Evolutionary conservation across 2,888 invertebrate species (phyloP).

Genomic region (Aleiodes testaceus): DNA sequence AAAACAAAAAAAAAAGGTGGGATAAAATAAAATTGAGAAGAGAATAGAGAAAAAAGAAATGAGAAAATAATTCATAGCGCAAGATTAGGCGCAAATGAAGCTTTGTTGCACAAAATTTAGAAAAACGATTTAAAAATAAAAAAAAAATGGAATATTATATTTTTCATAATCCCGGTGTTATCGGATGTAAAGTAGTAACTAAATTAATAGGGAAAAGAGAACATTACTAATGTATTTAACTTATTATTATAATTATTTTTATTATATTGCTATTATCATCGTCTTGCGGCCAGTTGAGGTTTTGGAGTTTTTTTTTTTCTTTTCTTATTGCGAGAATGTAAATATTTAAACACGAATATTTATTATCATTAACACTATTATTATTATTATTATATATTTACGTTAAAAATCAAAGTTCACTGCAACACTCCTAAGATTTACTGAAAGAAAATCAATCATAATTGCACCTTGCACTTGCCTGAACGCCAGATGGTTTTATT

Average conservation of each 20-base stretch:
- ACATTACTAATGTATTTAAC: slow-evolving; percentile 65
- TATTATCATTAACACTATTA: slow-evolving; percentile 53
- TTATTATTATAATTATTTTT: slow-evolving; percentile 55
- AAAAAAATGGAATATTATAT: slow-evolving; percentile 69
- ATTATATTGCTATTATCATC: slow-evolving; percentile 35
- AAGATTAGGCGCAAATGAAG: slow-evolving; percentile 51
- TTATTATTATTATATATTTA: slow-evolving; percentile 36
- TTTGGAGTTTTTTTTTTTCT: slow-evolving; percentile 59
- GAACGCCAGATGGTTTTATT: slow-evolving; percentile 21
- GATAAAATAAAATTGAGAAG: slow-evolving; percentile 34
- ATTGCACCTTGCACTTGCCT: slow-evolving; percentile 42
- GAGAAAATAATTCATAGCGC: slow-evolving; percentile 45
- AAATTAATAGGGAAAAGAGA: slow-evolving; percentile 54
- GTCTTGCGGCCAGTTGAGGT: slow-evolving; percentile 46
- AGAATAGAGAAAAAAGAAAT: slow-evolving; percentile 40
- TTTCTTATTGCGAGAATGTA: slow-evolving; percentile 58
- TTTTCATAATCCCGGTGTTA: slow-evolving; percentile 71
- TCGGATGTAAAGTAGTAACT: slow-evolving; percentile 58
- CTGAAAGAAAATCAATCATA: slow-evolving; percentile 6
- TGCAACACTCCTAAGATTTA: slow-evolving; percentile 23
- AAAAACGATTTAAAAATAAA: slow-evolving; percentile 42
- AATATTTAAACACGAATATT: slow-evolving; percentile 63
- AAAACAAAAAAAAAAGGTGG: slow-evolving; percentile 42
- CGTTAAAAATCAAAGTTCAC: slow-evolving; percentile 28
- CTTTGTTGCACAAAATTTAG: slow-evolving; percentile 68